Base-by-base conservation (phyloP, 2,888 invertebrate genomes). In the Bellardia pandia region DNA sequence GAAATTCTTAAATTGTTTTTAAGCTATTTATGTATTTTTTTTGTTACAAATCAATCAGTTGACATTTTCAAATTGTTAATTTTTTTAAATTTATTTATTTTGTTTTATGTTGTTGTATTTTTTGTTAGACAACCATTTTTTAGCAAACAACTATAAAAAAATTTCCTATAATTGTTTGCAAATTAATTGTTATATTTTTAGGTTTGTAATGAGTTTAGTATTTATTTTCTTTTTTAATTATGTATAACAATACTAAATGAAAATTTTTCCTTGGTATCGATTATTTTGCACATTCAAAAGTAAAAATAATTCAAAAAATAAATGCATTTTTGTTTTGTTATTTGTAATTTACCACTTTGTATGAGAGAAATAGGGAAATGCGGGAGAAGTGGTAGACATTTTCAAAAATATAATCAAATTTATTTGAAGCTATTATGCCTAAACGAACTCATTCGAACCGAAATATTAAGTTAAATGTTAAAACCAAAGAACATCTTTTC, bases 201-300 rank as follows among this genome's bases (percentile, higher is more conserved):
- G 87, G 77, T 85, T 81, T 81, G 66, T 74, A 82, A 84, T 86
- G 45, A 78, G 62, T 74, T 78, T 58, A 66, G 76, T 79, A 69
- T 84, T 84, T 62, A 53, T 77, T 72, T 76, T 48, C 64, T 66
- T 82, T 78, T 74, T 86, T 76, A 77, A 77, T 77, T 81, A 85
- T 87, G 84, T 81, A 78, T 85, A 85, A 69, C 80, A 87, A 85
- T 78, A 75, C 77, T 45, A 84, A 81, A 81, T 81, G 77, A 60
- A 87, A 84, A 85, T 78, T 87, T 84, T 85, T 85, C 85, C 81
- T 87, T 85, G 85, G 81, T 87, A 87, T 87, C 85, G 87, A 87
- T 87, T 87, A 85, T 86, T 72, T 77, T 87, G 84, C 84, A 77
- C 80, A 85, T 62, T 66, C 69, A 81, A 72, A 79, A 58, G 45